Evolutionary conservation across 2,113 vertebrate genomes (phyloP).

Genomic region (Scomber japonicus): DNA sequence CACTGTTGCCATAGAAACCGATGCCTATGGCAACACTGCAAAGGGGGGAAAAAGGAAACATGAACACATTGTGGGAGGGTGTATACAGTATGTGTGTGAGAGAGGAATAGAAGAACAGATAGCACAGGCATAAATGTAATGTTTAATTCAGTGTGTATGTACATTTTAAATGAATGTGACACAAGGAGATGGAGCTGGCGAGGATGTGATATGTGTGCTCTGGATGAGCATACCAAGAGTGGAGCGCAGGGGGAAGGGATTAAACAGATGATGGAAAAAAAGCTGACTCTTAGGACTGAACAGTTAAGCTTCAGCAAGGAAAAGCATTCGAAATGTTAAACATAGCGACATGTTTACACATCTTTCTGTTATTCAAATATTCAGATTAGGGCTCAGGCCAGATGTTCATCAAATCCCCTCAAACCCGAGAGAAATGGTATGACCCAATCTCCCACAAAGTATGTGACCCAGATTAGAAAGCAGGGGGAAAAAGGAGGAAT

Average conservation of each 20-base stretch:
- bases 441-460: slow-evolving; percentile 84
- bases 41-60: slow-evolving; percentile 30
- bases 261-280: slow-evolving; percentile 46
- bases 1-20: slow-evolving; percentile 97
- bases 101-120: slow-evolving; percentile 26
- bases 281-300: slow-evolving; percentile 30
- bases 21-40: slow-evolving; percentile 92
- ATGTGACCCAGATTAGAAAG: slow-evolving; percentile 86
- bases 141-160: slow-evolving; percentile 79
- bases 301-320: slow-evolving; percentile 32
- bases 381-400: slow-evolving; percentile 79
- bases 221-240: slow-evolving; percentile 53
- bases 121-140: slow-evolving; percentile 63
- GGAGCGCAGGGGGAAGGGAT: slow-evolving; percentile 34
- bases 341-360: slow-evolving; percentile 64
- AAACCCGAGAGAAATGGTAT: slow-evolving; percentile 79
- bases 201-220: slow-evolving; percentile 55
- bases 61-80: slow-evolving; percentile 58
- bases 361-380: slow-evolving; percentile 79
- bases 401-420: slow-evolving; percentile 81
- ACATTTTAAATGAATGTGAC: slow-evolving; percentile 78
- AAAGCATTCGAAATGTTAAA: slow-evolving; percentile 59
- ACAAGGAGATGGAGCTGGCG: slow-evolving; percentile 52
- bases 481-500: slow-evolving; percentile 47
- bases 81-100: not conserved